Conservation (phyloP, 2,888 invertebrate genomes). For the Diarsia brunnea region DNA sequence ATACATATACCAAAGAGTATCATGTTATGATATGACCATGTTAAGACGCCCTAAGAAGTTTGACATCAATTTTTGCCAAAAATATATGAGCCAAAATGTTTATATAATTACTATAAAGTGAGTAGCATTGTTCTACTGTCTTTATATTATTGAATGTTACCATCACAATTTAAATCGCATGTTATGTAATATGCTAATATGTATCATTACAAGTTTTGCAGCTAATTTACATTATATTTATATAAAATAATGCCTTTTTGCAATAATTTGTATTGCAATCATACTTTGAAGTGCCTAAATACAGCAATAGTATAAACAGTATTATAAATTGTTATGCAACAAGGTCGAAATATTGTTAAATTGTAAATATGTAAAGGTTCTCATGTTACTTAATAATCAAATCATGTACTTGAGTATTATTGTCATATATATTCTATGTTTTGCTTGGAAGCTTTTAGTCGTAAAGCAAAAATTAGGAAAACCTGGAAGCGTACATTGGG, state of each 20-base stretch:
- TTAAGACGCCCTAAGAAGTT: constrained; percentile 25
- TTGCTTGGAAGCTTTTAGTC: not conserved
- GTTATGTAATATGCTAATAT: constrained; percentile 18
- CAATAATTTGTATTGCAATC: constrained; percentile 51
- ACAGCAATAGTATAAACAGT: constrained; percentile 64
- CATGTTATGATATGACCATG: constrained; percentile 41
- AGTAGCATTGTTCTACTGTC: constrained; percentile 49
- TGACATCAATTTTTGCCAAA: constrained; percentile 60
- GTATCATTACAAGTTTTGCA: constrained; percentile 30
- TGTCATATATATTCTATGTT: constrained; percentile 39
- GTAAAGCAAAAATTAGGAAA: constrained; percentile 3
- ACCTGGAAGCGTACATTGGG: not conserved
- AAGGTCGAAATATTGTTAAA: constrained; percentile 44
- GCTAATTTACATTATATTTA: constrained; percentile 39
- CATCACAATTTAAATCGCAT: constrained; percentile 46
- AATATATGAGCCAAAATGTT: constrained; percentile 62
- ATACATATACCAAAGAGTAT: constrained; percentile 67
- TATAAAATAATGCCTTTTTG: constrained; percentile 49
- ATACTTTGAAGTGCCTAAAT: constrained; percentile 65
- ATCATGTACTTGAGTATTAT: constrained; percentile 53
- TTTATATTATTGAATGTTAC: constrained; percentile 41
- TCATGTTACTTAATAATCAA: constrained; percentile 38
- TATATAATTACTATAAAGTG: constrained; percentile 41
- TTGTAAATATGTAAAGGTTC: constrained; percentile 57
- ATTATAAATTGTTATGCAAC: constrained; percentile 63